phyloP scores from a whole-genome alignment of 1,140 invertebrate species.

The Bemisia tabaci region DNA sequence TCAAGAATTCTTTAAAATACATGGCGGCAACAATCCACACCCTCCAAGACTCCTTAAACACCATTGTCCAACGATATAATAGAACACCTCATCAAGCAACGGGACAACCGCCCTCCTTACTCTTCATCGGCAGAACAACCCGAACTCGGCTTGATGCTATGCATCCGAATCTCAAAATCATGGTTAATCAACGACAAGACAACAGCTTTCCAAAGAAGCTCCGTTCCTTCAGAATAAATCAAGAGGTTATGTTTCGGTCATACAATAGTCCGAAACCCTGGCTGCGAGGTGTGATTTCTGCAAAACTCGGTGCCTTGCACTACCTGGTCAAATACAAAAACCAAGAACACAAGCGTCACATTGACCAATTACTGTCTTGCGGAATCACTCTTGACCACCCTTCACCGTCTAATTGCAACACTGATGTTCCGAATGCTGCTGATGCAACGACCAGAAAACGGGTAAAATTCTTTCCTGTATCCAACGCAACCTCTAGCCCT shows the following conservation, averaged over 20 bases:
- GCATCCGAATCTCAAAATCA: neutral
- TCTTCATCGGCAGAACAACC: neutral
- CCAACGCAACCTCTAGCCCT: too few relatives aligned
- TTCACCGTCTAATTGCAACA: too few relatives aligned
- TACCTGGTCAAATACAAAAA: neutral
- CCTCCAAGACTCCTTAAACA: neutral
- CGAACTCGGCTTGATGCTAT: neutral
- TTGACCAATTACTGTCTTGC: too few relatives aligned
- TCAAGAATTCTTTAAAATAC: conserved; percentile 25
- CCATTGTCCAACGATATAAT: neutral
- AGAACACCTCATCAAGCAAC: neutral
- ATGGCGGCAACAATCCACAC: conserved; percentile 1
- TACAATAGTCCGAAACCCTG: neutral
- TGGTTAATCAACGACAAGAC: neutral
- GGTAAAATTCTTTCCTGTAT: too few relatives aligned
- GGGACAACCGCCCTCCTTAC: neutral
- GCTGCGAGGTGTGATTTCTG: neutral
- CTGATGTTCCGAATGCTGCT: too few relatives aligned
- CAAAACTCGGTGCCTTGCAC: neutral
- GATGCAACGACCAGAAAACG: too few relatives aligned
- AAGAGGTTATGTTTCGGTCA: neutral
- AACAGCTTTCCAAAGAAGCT: neutral
- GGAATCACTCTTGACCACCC: too few relatives aligned
- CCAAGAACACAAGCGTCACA: neutral
- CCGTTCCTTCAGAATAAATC: neutral